Evolutionary conservation across 2,113 vertebrate genomes (phyloP).

Genomic region (Takifugu flavidus): DNA sequence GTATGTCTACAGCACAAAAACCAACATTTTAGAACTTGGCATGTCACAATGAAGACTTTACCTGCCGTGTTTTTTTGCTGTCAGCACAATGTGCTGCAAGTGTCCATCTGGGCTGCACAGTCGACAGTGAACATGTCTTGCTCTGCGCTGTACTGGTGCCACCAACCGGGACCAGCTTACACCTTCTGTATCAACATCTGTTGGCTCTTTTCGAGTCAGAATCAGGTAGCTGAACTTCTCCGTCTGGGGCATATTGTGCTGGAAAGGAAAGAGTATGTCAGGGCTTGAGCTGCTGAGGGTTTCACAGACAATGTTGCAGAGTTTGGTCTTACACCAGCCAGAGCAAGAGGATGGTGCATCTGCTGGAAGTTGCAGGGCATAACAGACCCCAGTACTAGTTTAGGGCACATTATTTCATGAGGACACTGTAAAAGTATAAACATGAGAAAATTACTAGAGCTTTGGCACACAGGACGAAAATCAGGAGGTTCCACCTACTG

Average conservation of each 20-base stretch:
- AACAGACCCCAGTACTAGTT: constrained; percentile 52
- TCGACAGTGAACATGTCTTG: constrained; percentile 81
- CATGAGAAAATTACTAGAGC: accelerated
- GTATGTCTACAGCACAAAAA: too few species aligned
- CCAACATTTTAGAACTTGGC: too few species aligned
- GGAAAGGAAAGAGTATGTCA: neutral
- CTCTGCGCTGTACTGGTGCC: constrained; percentile 71
- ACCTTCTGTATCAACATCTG: neutral
- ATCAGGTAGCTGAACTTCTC: constrained; percentile 86
- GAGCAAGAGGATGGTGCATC: constrained; percentile 74
- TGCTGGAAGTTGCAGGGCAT: constrained; percentile 85
- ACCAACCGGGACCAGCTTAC: constrained; percentile 77
- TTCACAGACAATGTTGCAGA: neutral
- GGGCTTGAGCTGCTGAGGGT: neutral
- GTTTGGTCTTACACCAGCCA: constrained; percentile 70
- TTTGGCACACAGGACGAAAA: neutral
- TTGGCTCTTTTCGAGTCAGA: constrained; percentile 52
- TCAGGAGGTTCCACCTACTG: constrained; percentile 61
- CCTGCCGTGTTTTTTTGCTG: constrained; percentile 77
- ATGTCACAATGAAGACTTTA: constrained; percentile 30
- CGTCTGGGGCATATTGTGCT: constrained; percentile 65
- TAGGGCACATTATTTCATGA: constrained; percentile 82
- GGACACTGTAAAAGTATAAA: constrained; percentile 66
- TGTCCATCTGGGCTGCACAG: constrained; percentile 77
- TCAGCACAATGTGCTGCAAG: constrained; percentile 77